These are phyloP conservation scores for Acrobasis repandana DNA, from an alignment of 2,888 invertebrate species.

Conservation along the genomic window DNA sequence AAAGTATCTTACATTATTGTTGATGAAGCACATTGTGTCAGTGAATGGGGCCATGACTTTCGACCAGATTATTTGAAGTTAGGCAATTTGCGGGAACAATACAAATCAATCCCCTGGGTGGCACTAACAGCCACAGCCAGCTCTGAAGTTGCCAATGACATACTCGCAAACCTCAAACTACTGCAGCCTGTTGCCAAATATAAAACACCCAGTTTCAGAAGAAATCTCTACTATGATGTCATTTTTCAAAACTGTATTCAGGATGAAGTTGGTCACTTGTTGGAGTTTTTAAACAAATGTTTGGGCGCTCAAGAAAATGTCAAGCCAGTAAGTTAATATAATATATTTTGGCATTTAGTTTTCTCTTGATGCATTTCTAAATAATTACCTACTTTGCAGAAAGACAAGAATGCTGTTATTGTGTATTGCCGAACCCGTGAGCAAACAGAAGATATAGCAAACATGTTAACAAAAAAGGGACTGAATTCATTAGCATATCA, in stretches of 20 bases:
- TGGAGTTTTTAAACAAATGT: constrained; percentile 87
- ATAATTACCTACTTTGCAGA: constrained; percentile 44
- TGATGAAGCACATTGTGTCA: constrained; percentile 99
- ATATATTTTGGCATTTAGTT: too few relatives aligned
- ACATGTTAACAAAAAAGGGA: constrained; percentile 88
- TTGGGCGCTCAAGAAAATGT: constrained; percentile 83
- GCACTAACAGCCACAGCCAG: constrained; percentile 98
- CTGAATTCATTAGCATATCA: constrained; percentile 93
- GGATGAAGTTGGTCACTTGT: constrained; percentile 91
- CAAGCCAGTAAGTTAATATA: constrained; percentile 65
- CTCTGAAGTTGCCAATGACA: constrained; percentile 90
- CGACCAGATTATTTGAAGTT: constrained; percentile 96
- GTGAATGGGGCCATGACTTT: constrained; percentile 99
- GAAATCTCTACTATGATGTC: constrained; percentile 97
- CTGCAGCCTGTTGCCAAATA: constrained; percentile 88
- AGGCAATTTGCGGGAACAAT: constrained; percentile 82
- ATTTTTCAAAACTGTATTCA: constrained; percentile 92
- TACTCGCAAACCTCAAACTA: constrained; percentile 88
- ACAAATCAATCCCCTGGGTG: constrained; percentile 90
- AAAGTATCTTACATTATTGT: constrained; percentile 95
- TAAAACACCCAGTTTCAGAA: constrained; percentile 94
- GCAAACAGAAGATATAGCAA: constrained; percentile 92
- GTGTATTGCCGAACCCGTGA: constrained; percentile 97
- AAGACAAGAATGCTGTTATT: constrained; percentile 89
- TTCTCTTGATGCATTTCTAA: too few relatives aligned